Conservation (phyloP, 2,113 vertebrate genomes). For the Indri indri region DNA sequence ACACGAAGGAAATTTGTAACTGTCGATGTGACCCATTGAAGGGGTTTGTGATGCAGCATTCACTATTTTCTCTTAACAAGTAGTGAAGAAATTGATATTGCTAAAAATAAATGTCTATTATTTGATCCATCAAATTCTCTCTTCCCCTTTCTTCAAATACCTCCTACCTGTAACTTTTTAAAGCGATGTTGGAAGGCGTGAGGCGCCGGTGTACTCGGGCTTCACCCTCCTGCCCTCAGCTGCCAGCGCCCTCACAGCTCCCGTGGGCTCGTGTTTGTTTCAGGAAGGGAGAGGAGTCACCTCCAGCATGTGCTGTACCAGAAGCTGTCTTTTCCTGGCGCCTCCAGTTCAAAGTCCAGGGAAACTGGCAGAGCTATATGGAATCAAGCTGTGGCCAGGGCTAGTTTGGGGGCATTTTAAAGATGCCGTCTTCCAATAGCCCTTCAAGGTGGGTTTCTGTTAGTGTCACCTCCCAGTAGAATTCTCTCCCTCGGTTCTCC, state of each 20-base stretch:
- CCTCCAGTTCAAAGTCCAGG: neutral
- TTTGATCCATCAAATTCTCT: neutral
- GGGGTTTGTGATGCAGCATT: neutral
- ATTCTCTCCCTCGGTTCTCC: neutral
- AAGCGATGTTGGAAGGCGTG: neutral
- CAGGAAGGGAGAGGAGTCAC: neutral
- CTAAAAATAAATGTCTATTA: neutral
- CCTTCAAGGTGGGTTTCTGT: neutral
- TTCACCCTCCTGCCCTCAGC: neutral
- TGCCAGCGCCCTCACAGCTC: neutral
- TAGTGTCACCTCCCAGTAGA: too few species aligned
- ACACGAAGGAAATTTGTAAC: neutral
- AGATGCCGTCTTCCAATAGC: neutral
- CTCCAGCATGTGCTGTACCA: neutral
- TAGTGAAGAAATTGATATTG: neutral
- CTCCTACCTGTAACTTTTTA: neutral
- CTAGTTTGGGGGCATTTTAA: neutral
- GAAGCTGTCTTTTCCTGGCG: neutral
- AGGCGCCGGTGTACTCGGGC: rapidly evolving
- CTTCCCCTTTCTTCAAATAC: neutral
- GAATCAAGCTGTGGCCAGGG: neutral
- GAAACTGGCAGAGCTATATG: neutral
- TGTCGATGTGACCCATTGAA: neutral
- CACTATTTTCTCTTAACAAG: neutral
- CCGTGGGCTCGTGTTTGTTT: neutral